A percentile compares a stretch with the other conserved stretches of the same genome.
Conservation (phyloP, 2,797 vertebrate genomes). For the Rhodeus uyekii region DNA sequence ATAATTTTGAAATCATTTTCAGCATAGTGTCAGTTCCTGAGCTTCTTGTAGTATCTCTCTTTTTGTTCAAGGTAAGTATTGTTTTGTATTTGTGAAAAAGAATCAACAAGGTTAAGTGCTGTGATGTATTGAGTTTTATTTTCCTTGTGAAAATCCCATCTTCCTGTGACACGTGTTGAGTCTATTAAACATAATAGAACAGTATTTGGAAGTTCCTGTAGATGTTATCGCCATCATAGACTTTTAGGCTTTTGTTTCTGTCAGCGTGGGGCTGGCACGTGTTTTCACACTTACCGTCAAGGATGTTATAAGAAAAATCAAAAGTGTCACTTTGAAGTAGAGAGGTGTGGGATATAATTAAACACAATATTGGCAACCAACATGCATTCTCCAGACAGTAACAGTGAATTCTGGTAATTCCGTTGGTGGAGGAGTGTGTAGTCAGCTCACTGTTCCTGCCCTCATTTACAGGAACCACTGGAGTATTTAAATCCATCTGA, state of each 20-base stretch:
- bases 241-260: background rate
- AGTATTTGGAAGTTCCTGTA: conserved; percentile 10
- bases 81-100: background rate
- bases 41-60: background rate
- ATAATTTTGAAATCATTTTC: background rate
- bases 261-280: background rate
- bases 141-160: background rate
- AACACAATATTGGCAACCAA: background rate
- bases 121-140: background rate
- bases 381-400: background rate
- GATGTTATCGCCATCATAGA: conserved; percentile 40
- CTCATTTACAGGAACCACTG: conserved; percentile 11
- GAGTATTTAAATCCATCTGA: background rate
- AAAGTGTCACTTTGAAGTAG: background rate
- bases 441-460: background rate
- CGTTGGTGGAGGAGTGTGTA: background rate
- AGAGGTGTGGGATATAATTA: background rate
- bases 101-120: background rate
- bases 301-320: background rate
- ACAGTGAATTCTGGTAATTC: conserved; percentile 35
- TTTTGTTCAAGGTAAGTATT: background rate
- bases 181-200: conserved; percentile 35
- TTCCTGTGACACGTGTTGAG: conserved; percentile 11
- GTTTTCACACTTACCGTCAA: conserved; percentile 10
- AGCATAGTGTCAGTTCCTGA: background rate